Conservation (phyloP, 2,888 invertebrate species). For the Ectemnius cavifrons region DNA sequence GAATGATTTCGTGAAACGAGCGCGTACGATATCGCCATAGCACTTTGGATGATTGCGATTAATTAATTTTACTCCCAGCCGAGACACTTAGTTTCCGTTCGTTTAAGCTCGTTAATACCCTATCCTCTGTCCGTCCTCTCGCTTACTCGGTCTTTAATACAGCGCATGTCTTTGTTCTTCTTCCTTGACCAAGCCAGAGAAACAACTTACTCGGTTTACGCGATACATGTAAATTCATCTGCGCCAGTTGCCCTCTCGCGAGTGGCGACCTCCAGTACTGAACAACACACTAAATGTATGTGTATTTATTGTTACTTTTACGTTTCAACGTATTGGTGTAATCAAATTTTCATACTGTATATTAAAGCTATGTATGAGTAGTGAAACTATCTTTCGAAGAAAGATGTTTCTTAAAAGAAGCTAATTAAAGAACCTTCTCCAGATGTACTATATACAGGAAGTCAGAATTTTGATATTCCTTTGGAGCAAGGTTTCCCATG, state of each 20-base stretch:
- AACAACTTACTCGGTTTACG: conserved; percentile 73
- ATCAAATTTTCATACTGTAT: too few relatives aligned
- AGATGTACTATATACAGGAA: too few relatives aligned
- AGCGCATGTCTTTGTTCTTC: conserved; percentile 28
- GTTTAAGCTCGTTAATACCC: conserved; percentile 77
- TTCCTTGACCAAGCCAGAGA: conserved; percentile 56
- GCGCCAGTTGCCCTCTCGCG: conserved; percentile 56
- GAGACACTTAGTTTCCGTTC: conserved; percentile 78
- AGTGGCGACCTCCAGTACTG: conserved; percentile 49
- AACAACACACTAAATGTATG: conserved; percentile 6
- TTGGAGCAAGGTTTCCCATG: too few relatives aligned
- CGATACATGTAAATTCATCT: conserved; percentile 74
- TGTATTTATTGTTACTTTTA: too few relatives aligned
- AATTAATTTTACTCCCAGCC: conserved; percentile 77
- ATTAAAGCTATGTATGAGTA: too few relatives aligned
- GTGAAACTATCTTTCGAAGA: too few relatives aligned
- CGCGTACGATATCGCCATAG: conserved; percentile 53
- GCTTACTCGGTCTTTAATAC: conserved; percentile 32
- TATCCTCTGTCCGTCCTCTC: conserved; percentile 56
- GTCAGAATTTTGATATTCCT: too few relatives aligned
- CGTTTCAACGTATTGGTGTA: too few relatives aligned
- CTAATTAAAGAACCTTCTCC: too few relatives aligned
- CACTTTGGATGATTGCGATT: conserved; percentile 70
- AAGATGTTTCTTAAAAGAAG: too few relatives aligned
- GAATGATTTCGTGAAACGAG: conserved; percentile 60